Base-by-base conservation (phyloP, 2,113 vertebrate genomes). In the Illadopsis cleaveri region DNA sequence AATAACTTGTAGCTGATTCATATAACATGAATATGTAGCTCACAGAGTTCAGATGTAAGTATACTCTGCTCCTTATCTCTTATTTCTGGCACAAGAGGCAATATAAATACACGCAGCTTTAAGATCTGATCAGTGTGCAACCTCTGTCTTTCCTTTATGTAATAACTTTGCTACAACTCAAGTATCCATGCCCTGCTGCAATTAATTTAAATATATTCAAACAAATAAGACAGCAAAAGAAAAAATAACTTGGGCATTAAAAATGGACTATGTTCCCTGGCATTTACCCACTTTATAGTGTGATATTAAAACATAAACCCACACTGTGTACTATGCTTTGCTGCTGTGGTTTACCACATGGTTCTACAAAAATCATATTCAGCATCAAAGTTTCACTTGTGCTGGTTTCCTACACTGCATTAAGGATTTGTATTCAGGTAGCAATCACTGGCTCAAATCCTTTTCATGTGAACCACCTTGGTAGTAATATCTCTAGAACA, bases 1-100 rank as follows among this genome's bases (percentile, higher is more conserved):
- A 87, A 82, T 82, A 96, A 97, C 95, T 69, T 37, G 38, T 91
- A 30, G 89, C 66, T 93, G 73, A 90, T 95, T 95, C 86, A 78
- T 77, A 73, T 70, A 93, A 75, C 33, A 73, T 61, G 37, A 38
- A 28, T 38, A 61, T 61, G 91, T 95, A 95, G 27, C 37, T 91
- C 45, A 51, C 14, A 88, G 50, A 92, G 37, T 86, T 68, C 54
- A 88, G 60, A 90, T 60, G 4, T 50, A 72, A 80, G 82, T 54
- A 35, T 66, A n/a, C 21, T 37, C 25, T 1, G 2, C 5, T 73
- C 19, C 30, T 50, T 89, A 30, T 87, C 30, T 75, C 48, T 66
- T 61, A 56, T 48, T 92, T 75, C 40, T 89, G 75, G 13, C 33
- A 81, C 18, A 85, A 83, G 56, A 77, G 86, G 37, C 11, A 42